Base-by-base conservation (phyloP, 1,140 invertebrate species). In the Brachionus rotundiformis region DNA sequence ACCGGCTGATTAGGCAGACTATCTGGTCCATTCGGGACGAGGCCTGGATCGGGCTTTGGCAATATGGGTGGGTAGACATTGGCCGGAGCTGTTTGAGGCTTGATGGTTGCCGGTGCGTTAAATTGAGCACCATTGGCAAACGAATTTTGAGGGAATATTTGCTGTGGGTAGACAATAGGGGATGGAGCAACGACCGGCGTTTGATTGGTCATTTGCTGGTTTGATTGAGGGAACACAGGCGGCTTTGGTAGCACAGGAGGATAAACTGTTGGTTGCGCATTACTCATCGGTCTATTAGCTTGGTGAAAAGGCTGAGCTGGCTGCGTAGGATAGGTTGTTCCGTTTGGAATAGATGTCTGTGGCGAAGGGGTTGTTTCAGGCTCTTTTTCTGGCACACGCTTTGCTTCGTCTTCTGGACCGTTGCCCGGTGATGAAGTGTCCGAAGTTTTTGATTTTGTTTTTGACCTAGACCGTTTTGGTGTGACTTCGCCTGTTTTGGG, bases 381-480 rank as follows among this genome's bases (percentile, higher is more conserved):
- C 8, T 54, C 47, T 54, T 54, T 54, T 3, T 54, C 47, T 16
- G 47, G 16, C 5, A 54, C 23, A 7, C 47, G 47, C 47, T 54
- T 16, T 16, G 4, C 8, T 16, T 0, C 19, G n/a, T 54, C 19
- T 0, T 54, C 47, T n/a, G 16, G 16, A 8, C 23, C 8, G 47
- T 54, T 23, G 47, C 7, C 19, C 2, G 47, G 47, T 6, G 47
- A 54, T 1, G 47, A 54, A 2, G 47, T 54, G 16, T 54, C 47
- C 47, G 47, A 54, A 8, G n/a, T 54, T 54, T 54, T 54, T 54
- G 47, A 54, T 19, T 54, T 54, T 54, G 47, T 54, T 54, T 54
- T 23, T 7, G 47, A 54, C 23, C 47, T 54, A 6, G 47, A 54
- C 1, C 47, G 47, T 10, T 54, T 54, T 4, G 47, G 47, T 0